Conservation (phyloP, 2,888 invertebrate species). For the Barypeithes pellucidus region DNA sequence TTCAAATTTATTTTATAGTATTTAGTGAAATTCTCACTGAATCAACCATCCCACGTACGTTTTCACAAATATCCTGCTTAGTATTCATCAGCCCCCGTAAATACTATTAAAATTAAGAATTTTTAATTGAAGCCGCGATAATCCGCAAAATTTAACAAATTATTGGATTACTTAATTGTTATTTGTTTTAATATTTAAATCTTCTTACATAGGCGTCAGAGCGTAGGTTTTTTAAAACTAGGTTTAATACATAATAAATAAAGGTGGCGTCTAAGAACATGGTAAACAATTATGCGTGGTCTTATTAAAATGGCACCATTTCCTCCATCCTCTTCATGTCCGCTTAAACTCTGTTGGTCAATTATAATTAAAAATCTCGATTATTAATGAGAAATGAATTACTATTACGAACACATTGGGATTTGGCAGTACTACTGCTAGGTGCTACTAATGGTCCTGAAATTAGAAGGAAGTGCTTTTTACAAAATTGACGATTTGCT, state of each 20-base stretch:
- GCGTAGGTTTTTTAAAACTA: slow-evolving; percentile 20
- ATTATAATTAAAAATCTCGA: neutral
- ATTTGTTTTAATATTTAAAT: slow-evolving; percentile 11
- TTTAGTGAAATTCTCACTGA: neutral
- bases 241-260: slow-evolving; percentile 25
- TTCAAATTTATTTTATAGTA: neutral
- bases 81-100: neutral
- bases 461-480: too few relatives aligned
- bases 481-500: too few relatives aligned
- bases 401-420: too few relatives aligned
- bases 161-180: slow-evolving; percentile 10
- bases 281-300: slow-evolving; percentile 23
- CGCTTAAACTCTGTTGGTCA: neutral
- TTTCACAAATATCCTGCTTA: neutral
- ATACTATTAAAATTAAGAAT: neutral
- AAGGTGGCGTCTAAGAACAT: slow-evolving; percentile 25
- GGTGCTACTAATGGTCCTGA: too few relatives aligned
- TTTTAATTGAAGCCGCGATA: slow-evolving; percentile 1
- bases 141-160: neutral
- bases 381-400: neutral
- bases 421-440: too few relatives aligned
- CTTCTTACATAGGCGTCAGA: slow-evolving; percentile 4
- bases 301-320: slow-evolving; percentile 19
- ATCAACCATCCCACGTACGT: neutral
- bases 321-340: slow-evolving; percentile 22